Evolutionary conservation across 2,113 vertebrate species (phyloP).

Genomic region (Taxidea taxus): DNA sequence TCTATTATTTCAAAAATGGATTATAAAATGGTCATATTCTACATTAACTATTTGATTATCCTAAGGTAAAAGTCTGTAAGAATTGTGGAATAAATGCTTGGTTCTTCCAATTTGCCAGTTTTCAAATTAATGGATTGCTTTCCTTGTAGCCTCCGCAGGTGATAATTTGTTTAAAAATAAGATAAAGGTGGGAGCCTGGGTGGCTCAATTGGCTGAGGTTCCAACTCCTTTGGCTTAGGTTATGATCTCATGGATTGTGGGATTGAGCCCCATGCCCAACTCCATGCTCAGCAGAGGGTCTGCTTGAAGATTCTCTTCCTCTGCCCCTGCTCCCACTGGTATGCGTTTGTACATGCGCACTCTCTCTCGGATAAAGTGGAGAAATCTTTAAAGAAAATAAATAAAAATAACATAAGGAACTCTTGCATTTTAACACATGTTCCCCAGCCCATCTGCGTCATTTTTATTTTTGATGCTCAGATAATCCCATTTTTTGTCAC

Average conservation of each 20-base stretch:
- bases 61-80: neutral
- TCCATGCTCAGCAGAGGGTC: neutral
- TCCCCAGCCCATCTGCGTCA: neutral
- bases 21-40: neutral
- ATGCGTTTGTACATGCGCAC: no score
- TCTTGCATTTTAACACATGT: neutral
- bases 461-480: neutral
- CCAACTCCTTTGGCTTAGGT: neutral
- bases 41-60: neutral
- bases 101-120: neutral
- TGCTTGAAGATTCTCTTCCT: neutral
- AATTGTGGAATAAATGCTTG: neutral
- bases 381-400: neutral
- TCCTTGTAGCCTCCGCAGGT: neutral
- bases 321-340: neutral
- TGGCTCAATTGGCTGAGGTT: neutral
- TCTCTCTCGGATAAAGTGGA: neutral
- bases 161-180: neutral
- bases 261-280: neutral
- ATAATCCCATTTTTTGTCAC: neutral
- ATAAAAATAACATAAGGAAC: neutral
- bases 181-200: neutral
- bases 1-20: neutral
- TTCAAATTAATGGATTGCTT: neutral
- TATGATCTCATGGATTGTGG: neutral